These are phyloP conservation scores for Netta rufina DNA, from an alignment of 2,797 vertebrate species.

Conservation along the genomic window DNA sequence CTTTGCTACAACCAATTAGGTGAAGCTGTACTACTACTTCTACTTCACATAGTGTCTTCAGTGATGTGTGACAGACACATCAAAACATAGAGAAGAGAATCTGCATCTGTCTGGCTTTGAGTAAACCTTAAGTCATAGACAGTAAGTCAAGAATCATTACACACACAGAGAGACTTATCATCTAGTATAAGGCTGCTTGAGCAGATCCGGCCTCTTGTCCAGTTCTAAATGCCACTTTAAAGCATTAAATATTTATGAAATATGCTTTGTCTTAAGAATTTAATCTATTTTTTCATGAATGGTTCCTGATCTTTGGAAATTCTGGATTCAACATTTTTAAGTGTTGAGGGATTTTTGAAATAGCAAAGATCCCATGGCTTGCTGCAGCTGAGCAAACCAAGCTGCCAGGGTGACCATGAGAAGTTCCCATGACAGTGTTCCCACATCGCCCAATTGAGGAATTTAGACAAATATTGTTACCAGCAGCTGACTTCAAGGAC, in stretches of 20 bases:
- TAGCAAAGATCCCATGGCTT: too few relatives aligned
- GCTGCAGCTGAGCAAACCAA: too few relatives aligned
- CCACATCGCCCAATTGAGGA: too few relatives aligned
- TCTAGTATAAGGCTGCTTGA: not conserved
- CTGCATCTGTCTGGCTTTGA: not conserved
- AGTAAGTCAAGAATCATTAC: not conserved
- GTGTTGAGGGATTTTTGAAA: too few relatives aligned
- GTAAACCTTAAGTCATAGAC: not conserved
- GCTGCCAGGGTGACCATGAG: too few relatives aligned
- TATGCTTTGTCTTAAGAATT: not conserved
- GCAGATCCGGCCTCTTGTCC: not conserved
- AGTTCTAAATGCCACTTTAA: not conserved
- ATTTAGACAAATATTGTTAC: too few relatives aligned
- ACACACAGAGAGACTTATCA: not conserved
- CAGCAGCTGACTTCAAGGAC: too few relatives aligned
- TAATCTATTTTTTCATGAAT: not conserved
- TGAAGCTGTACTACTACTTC: not conserved
- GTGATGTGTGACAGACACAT: not conserved
- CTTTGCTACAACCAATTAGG: not conserved
- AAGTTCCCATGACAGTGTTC: too few relatives aligned
- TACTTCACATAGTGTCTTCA: not conserved
- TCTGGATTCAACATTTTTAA: not conserved
- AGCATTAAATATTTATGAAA: not conserved
- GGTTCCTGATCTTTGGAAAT: not conserved
- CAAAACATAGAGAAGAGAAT: not conserved